Evolutionary conservation across 1,140 invertebrate species (phyloP).

Genomic region (Neodiprion lecontei): DNA sequence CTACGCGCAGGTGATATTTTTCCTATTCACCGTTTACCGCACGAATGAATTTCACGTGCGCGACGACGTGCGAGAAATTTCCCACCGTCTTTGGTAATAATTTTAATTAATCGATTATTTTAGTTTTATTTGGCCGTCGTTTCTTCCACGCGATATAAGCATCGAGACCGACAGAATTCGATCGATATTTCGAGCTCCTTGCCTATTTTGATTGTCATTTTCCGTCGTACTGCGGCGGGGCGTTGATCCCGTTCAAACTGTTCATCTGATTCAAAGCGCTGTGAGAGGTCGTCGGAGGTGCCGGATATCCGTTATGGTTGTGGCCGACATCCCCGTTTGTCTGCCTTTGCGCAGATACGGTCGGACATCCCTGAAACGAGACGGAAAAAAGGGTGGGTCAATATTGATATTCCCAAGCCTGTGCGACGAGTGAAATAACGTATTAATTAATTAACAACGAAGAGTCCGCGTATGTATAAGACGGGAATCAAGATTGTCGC

Average conservation of each 20-base stretch:
- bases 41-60: too few species aligned
- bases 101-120: background rate
- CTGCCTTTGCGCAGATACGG: conserved; percentile 45
- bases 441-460: too few species aligned
- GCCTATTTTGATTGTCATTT: conserved; percentile 61
- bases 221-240: conserved; percentile 53
- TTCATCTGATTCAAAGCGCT: conserved; percentile 56
- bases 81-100: too few species aligned
- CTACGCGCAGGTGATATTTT: too few species aligned
- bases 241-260: conserved; percentile 59
- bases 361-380: conserved; percentile 46
- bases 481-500: too few species aligned
- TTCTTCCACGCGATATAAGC: too few species aligned
- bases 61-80: too few species aligned
- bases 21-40: too few species aligned
- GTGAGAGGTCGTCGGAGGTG: conserved; percentile 50
- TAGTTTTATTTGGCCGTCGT: background rate
- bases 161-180: background rate
- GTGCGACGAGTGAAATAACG: background rate
- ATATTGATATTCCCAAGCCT: background rate
- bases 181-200: conserved; percentile 24
- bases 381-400: conserved; percentile 12
- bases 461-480: too few species aligned
- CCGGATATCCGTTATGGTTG: conserved; percentile 59
- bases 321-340: conserved; percentile 53